These are phyloP conservation scores for Caenorhabditis tropicalis DNA, from an alignment of 1,140 invertebrate genomes.

Conservation along the genomic window DNA sequence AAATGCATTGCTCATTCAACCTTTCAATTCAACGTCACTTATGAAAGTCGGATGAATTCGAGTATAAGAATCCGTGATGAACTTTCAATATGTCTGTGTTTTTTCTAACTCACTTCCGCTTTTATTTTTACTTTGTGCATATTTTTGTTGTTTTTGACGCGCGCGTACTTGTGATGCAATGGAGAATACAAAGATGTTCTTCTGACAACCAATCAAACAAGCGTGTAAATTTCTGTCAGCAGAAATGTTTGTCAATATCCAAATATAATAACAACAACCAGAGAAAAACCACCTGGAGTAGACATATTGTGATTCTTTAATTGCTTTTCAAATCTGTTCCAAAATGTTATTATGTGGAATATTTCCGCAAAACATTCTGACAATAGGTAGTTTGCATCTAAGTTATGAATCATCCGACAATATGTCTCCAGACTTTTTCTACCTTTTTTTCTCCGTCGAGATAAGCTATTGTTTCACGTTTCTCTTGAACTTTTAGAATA, in stretches of 20 bases:
- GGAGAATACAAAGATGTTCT: not conserved
- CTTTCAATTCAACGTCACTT: not conserved
- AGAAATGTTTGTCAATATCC: too few species aligned
- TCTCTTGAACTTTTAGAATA: not conserved
- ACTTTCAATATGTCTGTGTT: not conserved
- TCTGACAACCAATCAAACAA: not conserved
- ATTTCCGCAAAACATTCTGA: too few species aligned
- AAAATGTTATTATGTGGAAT: too few species aligned
- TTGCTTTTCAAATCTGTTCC: too few species aligned
- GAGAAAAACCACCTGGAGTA: too few species aligned
- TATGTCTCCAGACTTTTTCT: too few species aligned
- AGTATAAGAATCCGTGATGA: not conserved
- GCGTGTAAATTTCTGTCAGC: not conserved
- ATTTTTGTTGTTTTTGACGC: constrained; percentile 40
- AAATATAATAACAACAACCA: too few species aligned
- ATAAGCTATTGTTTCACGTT: too few species aligned
- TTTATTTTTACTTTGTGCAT: not conserved
- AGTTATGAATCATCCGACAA: too few species aligned
- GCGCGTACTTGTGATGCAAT: constrained; percentile 16
- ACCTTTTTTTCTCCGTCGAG: too few species aligned
- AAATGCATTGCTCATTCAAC: constrained; percentile 34
- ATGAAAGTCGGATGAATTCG: not conserved
- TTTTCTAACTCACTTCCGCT: constrained; percentile 4
- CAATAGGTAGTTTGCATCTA: too few species aligned
- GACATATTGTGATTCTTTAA: too few species aligned